Base-by-base conservation (phyloP, 1,140 invertebrate genomes). In the Penaeus vannamei region DNA sequence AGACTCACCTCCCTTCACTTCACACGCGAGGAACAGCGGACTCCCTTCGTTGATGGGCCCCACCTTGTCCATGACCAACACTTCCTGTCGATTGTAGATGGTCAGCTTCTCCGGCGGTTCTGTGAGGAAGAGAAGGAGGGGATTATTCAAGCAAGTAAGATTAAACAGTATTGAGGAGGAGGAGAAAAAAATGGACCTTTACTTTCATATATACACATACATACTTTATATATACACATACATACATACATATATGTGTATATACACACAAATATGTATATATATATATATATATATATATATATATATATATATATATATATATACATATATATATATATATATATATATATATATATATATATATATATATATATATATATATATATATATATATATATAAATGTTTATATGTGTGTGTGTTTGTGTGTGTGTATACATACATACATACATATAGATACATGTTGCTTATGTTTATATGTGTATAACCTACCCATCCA, bases 31-130 rank as follows among this genome's bases (percentile, higher is more conserved):
- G 19, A 69, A 72, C 12, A 90, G 64, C 0, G 89, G 89, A 4
- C 84, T 46, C 3, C 89, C 89, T 22, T 90, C 89, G 29, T 83
- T 90, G 22, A 90, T 79, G 17, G 89, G 89, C 89, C 89, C 19
- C 36, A 86, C 83, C 29, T 95, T 93, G 80, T 95, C 95, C 77
- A 94, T 94, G 84, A 97, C 95, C 92, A 97, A 95, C 91, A 95
- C 94, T 83, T 96, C 96, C n/a, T 69, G 46, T 19, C 82, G 83
- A 79, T 92, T 91, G 64, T 90, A 91, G 83, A 92, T 90, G 81
- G 91, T 90, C 76, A 92, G 77, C 62, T 89, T 90, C 64, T 90
- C 85, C 17, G 92, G 92, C 10, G 92, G 92, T 36, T 91, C 92
- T 92, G 88, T 23, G 87, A 83, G 82, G 86, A 64, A 85, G 7